These are phyloP conservation scores for Meteorus colon DNA, from an alignment of 2,888 invertebrate genomes.

Conservation along the genomic window DNA sequence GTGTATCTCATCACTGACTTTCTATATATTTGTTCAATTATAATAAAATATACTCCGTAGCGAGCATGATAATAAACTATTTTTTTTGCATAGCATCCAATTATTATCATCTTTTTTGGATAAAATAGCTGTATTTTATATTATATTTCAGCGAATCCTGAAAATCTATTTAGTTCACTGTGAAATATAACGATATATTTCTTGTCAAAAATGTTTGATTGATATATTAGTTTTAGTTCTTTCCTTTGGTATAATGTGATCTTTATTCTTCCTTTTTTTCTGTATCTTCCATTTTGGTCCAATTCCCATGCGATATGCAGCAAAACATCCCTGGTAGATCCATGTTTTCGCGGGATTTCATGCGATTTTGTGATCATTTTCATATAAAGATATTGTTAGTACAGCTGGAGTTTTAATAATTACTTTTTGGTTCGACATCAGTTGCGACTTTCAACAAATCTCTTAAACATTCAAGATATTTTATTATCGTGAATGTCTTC, in stretches of 20 bases:
- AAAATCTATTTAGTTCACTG: neutral
- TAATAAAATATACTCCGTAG: constrained; percentile 38
- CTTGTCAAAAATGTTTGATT: neutral
- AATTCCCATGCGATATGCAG: neutral
- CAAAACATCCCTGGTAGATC: neutral
- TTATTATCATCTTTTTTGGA: constrained; percentile 9
- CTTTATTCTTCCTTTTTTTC: neutral
- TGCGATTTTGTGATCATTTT: too few species aligned
- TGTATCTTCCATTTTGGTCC: constrained; percentile 3
- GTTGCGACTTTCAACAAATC: too few species aligned
- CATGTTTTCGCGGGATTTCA: too few species aligned
- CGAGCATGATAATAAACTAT: constrained; percentile 28
- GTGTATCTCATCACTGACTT: neutral
- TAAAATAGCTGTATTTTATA: constrained; percentile 13
- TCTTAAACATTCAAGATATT: too few species aligned
- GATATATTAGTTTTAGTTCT: neutral
- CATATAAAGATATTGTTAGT: too few species aligned
- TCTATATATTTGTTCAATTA: constrained; percentile 12
- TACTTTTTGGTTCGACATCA: too few species aligned
- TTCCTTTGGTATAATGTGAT: constrained; percentile 25
- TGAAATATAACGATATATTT: neutral
- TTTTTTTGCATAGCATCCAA: constrained; percentile 26
- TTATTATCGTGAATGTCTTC: too few species aligned
- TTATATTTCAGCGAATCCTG: neutral
- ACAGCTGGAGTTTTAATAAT: too few species aligned